A percentile compares a stretch with the other conserved stretches of the same genome.
Conservation (phyloP, 2,113 vertebrate genomes). For the Dipodomys merriami region DNA sequence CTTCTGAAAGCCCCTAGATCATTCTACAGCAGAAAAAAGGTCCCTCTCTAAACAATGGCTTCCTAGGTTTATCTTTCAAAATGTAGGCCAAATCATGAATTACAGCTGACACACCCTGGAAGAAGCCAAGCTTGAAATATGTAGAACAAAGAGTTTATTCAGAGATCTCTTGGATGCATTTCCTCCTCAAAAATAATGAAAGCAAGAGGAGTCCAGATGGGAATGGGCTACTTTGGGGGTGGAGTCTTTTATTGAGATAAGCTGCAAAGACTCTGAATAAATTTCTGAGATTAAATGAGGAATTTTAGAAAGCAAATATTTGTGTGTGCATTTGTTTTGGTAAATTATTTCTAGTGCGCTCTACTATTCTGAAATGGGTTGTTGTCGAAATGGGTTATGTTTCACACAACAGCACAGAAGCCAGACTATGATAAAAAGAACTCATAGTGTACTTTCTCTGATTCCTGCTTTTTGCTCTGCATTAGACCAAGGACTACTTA, state of each 20-base stretch:
- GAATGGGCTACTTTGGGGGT: not conserved
- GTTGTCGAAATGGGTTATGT: not conserved
- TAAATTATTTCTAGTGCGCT: not conserved
- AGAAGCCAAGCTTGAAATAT: constrained; percentile 51
- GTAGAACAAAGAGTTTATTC: constrained; percentile 68
- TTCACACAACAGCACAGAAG: not conserved
- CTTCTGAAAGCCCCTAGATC: constrained; percentile 35
- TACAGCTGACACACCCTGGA: not conserved
- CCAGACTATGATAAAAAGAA: not conserved
- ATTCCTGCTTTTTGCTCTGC: not conserved
- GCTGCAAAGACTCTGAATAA: constrained; percentile 13
- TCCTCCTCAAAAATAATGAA: constrained; percentile 47
- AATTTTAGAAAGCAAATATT: constrained; percentile 43
- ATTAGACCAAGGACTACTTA: too few species aligned
- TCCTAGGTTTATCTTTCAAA: constrained; percentile 64
- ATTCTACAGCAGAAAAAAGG: constrained; percentile 31
- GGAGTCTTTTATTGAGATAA: constrained; percentile 3
- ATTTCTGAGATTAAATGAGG: constrained; percentile 9
- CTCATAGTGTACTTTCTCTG: not conserved
- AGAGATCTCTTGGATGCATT: constrained; percentile 44
- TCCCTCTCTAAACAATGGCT: constrained; percentile 26
- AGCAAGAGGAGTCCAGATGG: constrained; percentile 17
- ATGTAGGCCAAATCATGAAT: not conserved
- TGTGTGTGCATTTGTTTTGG: not conserved
- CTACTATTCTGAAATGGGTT: constrained; percentile 12